Evolutionary conservation across 2,797 vertebrate genomes (phyloP), one percentile per base, ranked within the genome.

Genomic region (Rhabdophis nuchalis): DNA sequence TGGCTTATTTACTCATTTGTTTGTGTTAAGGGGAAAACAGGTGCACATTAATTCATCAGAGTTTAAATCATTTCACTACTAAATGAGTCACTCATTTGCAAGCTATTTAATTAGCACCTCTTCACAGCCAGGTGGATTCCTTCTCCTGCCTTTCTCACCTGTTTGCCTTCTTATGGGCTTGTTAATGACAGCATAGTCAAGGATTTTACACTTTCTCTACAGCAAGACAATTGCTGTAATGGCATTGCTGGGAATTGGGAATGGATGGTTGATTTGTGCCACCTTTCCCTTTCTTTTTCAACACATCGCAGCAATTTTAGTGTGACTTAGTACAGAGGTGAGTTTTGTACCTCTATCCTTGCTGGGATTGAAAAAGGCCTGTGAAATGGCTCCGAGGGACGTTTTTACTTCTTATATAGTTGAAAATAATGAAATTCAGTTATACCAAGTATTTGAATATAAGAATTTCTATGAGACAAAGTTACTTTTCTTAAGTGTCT

Each of bases 61-160:
- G 92, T 95, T 96, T 93, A 96, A 96, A 96, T 96, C 97, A 97
- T 97, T 96, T 97, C 94, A 96, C 95, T 96, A 96, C 96, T 96
- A 97, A 97, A 97, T 96, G 96, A 97, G 94, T 95, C 93, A 61
- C 95, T 97, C 96, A 96, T 97, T 97, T 97, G 93, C 92, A 92
- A 93, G 93, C 96, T 95, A 96, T 96, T 97, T 97, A 97, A 96
- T 97, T 97, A 96, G 94, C 93, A 93, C 94, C 94, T 96, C 96
- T 96, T 96, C 94, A 91, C 95, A 96, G 95, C 96, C 96, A 96
- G 97, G 97, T 97, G 95, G 95, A 94, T 93, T 95, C 94, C 93
- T 94, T 95, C 93, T 96, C 93, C 94, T 96, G 95, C 94, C 95
- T 96, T 97, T 95, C 95, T 97, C 96, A 96, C 96, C 96, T 96